Evolutionary conservation across 2,797 vertebrate species (phyloP).

Genomic region (Platalea minor): DNA sequence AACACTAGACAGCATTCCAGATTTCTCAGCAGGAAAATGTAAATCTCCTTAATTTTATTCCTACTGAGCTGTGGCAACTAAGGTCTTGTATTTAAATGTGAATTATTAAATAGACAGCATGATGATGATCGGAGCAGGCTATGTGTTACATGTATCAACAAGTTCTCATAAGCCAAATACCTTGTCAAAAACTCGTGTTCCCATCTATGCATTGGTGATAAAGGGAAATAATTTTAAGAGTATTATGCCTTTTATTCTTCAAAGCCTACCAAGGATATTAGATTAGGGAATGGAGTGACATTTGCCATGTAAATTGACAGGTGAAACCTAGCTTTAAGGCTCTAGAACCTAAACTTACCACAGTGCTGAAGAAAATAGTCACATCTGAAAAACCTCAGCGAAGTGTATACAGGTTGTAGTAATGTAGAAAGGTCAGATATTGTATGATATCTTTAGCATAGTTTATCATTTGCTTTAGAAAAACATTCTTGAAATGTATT

Average conservation of each 20-base stretch:
- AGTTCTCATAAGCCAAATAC: slow-evolving; percentile 34
- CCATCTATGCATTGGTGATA: background rate
- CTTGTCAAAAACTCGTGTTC: slow-evolving; percentile 39
- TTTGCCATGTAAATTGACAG: background rate
- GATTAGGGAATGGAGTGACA: background rate
- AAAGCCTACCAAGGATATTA: background rate
- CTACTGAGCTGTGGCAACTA: slow-evolving; percentile 16
- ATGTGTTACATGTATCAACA: slow-evolving; percentile 25
- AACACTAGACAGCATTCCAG: background rate
- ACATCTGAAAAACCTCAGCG: background rate
- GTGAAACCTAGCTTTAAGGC: background rate
- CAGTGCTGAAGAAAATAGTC: background rate
- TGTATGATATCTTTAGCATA: background rate
- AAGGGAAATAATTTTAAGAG: slow-evolving; percentile 24
- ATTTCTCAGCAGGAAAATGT: slow-evolving; percentile 32
- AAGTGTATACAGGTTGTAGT: background rate
- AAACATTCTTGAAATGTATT: background rate
- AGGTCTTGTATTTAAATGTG: slow-evolving; percentile 41
- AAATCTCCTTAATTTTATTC: slow-evolving; percentile 58
- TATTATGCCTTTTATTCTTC: slow-evolving; percentile 19
- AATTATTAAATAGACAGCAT: slow-evolving; percentile 35
- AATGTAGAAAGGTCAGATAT: background rate
- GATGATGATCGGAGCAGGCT: background rate
- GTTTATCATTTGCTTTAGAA: background rate
- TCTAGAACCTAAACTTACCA: background rate